A percentile compares a stretch with the other conserved stretches of the same genome.
Conservation (phyloP, 2,113 vertebrate species). For the Cichladusa arquata region DNA sequence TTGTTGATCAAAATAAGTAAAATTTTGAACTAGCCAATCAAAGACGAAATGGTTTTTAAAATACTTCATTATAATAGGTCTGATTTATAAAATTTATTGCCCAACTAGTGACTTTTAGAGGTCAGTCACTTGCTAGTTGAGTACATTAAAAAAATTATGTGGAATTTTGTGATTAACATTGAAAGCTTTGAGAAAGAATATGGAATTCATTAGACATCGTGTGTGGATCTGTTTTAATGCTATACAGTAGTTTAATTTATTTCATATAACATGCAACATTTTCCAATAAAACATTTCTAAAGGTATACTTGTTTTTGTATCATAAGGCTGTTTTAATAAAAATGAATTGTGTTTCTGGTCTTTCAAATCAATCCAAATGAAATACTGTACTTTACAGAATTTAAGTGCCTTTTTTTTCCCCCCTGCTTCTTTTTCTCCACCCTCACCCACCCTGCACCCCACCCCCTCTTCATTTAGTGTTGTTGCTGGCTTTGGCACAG, state of each 20-base stretch:
- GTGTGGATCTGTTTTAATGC: conserved; percentile 49
- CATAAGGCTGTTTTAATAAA: conserved; percentile 45
- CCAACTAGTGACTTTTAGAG: conserved; percentile 66
- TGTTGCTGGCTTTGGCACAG: conserved; percentile 2
- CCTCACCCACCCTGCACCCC: rapidly evolving
- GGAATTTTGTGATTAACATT: conserved; percentile 67
- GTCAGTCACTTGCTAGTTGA: conserved; percentile 64
- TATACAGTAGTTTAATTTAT: conserved; percentile 64
- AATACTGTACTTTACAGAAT: conserved; percentile 33
- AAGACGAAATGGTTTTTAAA: conserved; percentile 63
- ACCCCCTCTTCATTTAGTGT: background rate
- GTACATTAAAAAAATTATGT: conserved; percentile 70
- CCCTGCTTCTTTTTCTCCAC: background rate
- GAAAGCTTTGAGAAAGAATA: conserved; percentile 59
- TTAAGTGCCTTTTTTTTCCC: background rate
- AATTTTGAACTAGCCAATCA: background rate
- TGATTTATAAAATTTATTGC: conserved; percentile 72
- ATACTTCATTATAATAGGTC: conserved; percentile 54
- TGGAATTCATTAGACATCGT: conserved; percentile 59
- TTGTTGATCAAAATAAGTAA: conserved; percentile 55
- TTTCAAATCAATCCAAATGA: conserved; percentile 20
- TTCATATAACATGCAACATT: conserved; percentile 32
- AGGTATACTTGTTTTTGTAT: conserved; percentile 45
- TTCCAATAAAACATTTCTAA: conserved; percentile 53
- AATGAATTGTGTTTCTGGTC: conserved; percentile 22